Evolutionary conservation across 2,888 invertebrate genomes (phyloP), one percentile per base, ranked within the genome.

Genomic region (Plebejus argus): DNA sequence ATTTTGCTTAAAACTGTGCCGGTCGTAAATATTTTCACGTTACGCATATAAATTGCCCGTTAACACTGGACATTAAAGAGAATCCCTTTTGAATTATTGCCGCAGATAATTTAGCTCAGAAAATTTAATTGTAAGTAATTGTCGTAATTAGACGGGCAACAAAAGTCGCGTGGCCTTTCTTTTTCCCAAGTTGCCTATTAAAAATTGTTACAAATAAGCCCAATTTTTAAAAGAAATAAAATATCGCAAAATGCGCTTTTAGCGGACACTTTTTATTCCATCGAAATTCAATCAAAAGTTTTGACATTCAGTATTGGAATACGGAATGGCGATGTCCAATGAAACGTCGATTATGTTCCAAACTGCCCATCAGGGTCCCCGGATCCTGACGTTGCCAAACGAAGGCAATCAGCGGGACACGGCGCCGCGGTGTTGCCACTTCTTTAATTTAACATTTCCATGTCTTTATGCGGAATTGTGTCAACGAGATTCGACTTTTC

Each of bases 361-460:
- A 77, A 56, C 77, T 39, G 58, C 35, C 71, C 72, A 77, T 77
- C 56, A 71, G 28, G 71, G 70, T 77, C 79, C 82, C 76, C 80
- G 77, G 80, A 75, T 79, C 81, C 83, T 85, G 88, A 84, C 83
- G 84, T 83, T 84, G 78, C 77, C 84, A 88, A 89, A 89, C 85
- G 87, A 89, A 87, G 87, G 84, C 88, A 89, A 89, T 89, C 83
- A 80, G 79, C 76, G 79, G 72, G 61, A 77, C 70, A 77, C 74
- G 75, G 78, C 53, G 78, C 70, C 79, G 78, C 77, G 75, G 78
- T 70, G 79, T 76, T 79, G 78, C 77, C 77, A 72, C 75, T 56
- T 79, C 79, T 81, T 81, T 78, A 78, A 79, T 80, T 79, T 76
- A 77, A 76, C 76, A 76, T 80, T 72, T 78, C 77, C 49, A 79